These are phyloP conservation scores for Adela reaumurella DNA, from an alignment of 2,888 invertebrate genomes.

Conservation along the genomic window DNA sequence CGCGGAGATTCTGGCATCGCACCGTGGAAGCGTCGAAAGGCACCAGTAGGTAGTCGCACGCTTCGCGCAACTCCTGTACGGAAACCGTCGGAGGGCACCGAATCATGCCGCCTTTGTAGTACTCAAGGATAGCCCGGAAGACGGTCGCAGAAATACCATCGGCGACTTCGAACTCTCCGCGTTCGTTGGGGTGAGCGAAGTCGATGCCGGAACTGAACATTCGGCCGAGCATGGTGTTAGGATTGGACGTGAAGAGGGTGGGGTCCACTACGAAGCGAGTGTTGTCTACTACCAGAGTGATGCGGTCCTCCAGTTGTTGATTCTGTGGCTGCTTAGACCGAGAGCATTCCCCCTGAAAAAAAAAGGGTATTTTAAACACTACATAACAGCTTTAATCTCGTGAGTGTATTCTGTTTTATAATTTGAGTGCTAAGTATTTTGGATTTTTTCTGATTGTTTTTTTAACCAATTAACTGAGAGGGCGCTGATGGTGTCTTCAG, in stretches of 20 bases:
- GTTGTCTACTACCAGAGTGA: constrained; percentile 94
- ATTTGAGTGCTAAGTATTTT: too few relatives aligned
- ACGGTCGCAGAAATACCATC: constrained; percentile 95
- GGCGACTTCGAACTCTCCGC: constrained; percentile 96
- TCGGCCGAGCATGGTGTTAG: constrained; percentile 98
- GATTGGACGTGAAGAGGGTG: constrained; percentile 87
- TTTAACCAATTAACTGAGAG: too few relatives aligned
- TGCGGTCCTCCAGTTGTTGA: constrained; percentile 64
- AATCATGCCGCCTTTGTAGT: constrained; percentile 86
- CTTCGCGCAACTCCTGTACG: constrained; percentile 94
- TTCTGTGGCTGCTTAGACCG: constrained; percentile 21
- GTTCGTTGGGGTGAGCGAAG: constrained; percentile 90
- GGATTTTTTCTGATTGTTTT: too few relatives aligned
- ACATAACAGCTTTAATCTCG: too few relatives aligned
- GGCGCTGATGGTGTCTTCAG: too few relatives aligned
- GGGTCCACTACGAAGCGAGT: constrained; percentile 93
- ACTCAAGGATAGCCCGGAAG: constrained; percentile 93
- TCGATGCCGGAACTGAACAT: constrained; percentile 92
- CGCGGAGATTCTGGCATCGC: constrained; percentile 93
- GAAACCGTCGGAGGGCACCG: constrained; percentile 94
- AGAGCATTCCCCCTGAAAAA: not conserved
- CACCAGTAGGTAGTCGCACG: constrained; percentile 96
- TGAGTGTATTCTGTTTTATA: too few relatives aligned
- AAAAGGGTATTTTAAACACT: too few relatives aligned
- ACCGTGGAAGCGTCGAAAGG: constrained; percentile 96